Conservation (phyloP, 2,113 vertebrate genomes). For the Cololabis saira region DNA sequence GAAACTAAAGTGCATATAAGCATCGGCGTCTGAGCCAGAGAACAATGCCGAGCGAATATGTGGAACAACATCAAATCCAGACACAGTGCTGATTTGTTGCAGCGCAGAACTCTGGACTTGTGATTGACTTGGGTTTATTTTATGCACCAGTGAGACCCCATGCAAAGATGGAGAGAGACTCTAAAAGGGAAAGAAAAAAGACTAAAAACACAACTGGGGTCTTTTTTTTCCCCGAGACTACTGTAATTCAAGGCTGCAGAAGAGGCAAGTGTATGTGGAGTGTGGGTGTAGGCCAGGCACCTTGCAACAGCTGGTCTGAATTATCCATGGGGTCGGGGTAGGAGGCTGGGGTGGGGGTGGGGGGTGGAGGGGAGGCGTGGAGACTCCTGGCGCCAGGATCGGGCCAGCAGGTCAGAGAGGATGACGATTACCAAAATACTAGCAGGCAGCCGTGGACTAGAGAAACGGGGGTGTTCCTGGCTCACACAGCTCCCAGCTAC, state of each 20-base stretch:
- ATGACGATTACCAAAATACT: slow-evolving; percentile 84
- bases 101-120: slow-evolving; percentile 48
- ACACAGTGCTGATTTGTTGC: slow-evolving; percentile 56
- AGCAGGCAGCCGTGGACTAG: slow-evolving; percentile 75
- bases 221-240: slow-evolving; percentile 24
- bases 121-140: slow-evolving; percentile 68
- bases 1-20: slow-evolving; percentile 32
- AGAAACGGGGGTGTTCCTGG: slow-evolving; percentile 79
- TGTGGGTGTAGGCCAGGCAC: slow-evolving; percentile 76
- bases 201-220: slow-evolving; percentile 4
- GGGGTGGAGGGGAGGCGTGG: slow-evolving; percentile 65
- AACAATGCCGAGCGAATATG: slow-evolving; percentile 14
- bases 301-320: slow-evolving; percentile 84
- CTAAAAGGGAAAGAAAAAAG: slow-evolving; percentile 33
- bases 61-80: slow-evolving; percentile 57
- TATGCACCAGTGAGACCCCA: slow-evolving; percentile 63
- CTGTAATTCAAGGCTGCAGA: slow-evolving; percentile 46
- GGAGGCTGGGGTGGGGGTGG: slow-evolving; percentile 25
- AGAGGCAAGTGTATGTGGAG: slow-evolving; percentile 71
- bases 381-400: slow-evolving; percentile 83
- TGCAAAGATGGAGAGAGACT: slow-evolving; percentile 59
- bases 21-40: slow-evolving; percentile 24
- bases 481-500: slow-evolving; percentile 68
- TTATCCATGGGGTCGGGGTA: slow-evolving; percentile 73
- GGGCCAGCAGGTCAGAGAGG: slow-evolving; percentile 82